A percentile compares a stretch with the other conserved stretches of the same genome.
Evolutionary conservation across 1,140 invertebrate species (phyloP).

Genomic region (Dendrolimus punctatus): DNA sequence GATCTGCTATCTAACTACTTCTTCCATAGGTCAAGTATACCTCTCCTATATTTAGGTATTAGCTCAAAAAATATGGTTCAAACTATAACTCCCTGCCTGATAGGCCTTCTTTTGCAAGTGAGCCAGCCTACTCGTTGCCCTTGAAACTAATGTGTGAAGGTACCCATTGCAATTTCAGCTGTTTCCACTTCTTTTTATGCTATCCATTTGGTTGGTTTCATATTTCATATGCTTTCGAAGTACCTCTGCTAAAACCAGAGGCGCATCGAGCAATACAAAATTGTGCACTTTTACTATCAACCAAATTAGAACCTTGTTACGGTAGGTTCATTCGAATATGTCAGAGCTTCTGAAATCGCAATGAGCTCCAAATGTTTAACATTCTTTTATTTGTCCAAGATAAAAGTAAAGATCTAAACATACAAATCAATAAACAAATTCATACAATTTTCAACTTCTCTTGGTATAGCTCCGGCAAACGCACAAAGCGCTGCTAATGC

Average conservation of each 20-base stretch:
- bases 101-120: conserved; percentile 4
- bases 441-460: too few species aligned
- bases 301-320: conserved; percentile 8
- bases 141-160: conserved; percentile 14
- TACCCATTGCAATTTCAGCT: conserved; percentile 12
- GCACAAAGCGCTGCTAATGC: too few species aligned
- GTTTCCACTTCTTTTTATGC: background rate
- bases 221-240: conserved; percentile 14
- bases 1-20: conserved; percentile 12
- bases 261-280: too few species aligned
- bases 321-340: background rate
- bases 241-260: too few species aligned
- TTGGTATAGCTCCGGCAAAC: too few species aligned
- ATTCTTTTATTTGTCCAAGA: too few species aligned
- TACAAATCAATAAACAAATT: too few species aligned
- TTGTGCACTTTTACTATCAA: too few species aligned
- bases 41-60: background rate
- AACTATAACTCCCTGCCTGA: background rate
- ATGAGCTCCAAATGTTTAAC: conserved; percentile 6
- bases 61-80: background rate
- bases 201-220: background rate
- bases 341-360: conserved; percentile 13
- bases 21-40: conserved; percentile 1
- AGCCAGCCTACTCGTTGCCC: conserved; percentile 16
- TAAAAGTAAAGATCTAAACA: too few species aligned